Conservation (phyloP, 2,888 invertebrate species). For the Hofmannophila pseudospretella region DNA sequence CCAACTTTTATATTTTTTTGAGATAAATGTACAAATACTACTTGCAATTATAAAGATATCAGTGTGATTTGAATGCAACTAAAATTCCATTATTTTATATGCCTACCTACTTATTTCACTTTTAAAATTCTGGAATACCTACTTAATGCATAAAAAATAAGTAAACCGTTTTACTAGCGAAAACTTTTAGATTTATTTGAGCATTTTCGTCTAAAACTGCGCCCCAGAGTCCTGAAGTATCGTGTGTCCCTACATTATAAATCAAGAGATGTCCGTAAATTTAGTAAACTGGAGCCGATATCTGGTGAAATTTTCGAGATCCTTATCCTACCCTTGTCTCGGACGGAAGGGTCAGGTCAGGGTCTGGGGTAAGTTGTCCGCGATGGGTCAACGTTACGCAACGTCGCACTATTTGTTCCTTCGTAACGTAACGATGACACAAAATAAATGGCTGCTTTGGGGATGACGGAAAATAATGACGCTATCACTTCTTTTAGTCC, state of each 20-base stretch:
- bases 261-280: constrained; percentile 2
- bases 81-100: too few relatives aligned
- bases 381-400: constrained; percentile 21
- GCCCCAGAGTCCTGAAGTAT: neutral
- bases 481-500: too few relatives aligned
- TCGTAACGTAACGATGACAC: constrained; percentile 7
- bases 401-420: constrained; percentile 13
- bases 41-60: too few relatives aligned
- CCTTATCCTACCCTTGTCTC: constrained; percentile 32
- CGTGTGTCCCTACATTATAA: neutral
- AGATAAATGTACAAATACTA: too few relatives aligned
- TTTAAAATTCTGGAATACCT: too few relatives aligned
- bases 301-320: constrained; percentile 26
- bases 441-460: constrained; percentile 5
- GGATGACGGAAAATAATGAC: neutral
- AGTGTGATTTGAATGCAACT: too few relatives aligned
- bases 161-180: too few relatives aligned
- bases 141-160: too few relatives aligned
- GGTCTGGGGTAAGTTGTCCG: constrained; percentile 11
- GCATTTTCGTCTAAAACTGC: too few relatives aligned
- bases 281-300: constrained; percentile 7
- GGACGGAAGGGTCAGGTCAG: constrained; percentile 23
- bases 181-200: too few relatives aligned
- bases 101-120: too few relatives aligned
- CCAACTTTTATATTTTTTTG: too few relatives aligned